These are phyloP conservation scores for Amazona vittata DNA, from an alignment of 2,113 vertebrate genomes.

Conservation along the genomic window DNA sequence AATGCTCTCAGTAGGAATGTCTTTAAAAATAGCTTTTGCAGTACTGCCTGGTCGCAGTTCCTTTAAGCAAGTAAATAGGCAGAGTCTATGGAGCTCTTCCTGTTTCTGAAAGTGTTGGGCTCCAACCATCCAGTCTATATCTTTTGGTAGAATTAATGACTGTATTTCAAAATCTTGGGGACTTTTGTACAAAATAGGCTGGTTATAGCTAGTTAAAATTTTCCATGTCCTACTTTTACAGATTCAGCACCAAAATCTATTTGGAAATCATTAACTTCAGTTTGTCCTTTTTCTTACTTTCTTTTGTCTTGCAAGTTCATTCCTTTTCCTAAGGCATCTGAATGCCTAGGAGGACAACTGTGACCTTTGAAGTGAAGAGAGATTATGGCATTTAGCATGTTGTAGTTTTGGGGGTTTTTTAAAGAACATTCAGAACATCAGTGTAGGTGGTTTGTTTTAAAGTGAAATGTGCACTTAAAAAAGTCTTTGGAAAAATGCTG, in stretches of 20 bases:
- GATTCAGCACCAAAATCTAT: neutral
- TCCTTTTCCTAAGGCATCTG: neutral
- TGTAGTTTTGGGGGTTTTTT: neutral
- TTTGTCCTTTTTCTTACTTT: neutral
- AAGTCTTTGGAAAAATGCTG: neutral
- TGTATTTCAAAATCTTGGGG: neutral
- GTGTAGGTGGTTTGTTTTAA: neutral
- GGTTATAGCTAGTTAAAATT: neutral
- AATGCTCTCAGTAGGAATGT: neutral
- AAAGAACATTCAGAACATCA: neutral
- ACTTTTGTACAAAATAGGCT: neutral
- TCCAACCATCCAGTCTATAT: neutral
- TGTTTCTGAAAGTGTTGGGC: neutral
- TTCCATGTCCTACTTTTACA: neutral
- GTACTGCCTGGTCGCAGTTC: neutral
- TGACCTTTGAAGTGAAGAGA: conserved; percentile 35
- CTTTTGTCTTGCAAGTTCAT: conserved; percentile 11
- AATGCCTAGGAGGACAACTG: neutral
- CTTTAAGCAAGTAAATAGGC: neutral
- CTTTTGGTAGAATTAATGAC: neutral
- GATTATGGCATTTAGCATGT: neutral
- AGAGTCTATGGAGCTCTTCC: neutral
- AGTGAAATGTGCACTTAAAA: neutral
- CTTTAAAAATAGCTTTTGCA: neutral
- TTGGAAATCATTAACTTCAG: conserved; percentile 8